Percentiles rank a stretch among this genome's conserved stretches.
These are phyloP conservation scores for Anastatus disparis DNA, from an alignment of 1,140 invertebrate genomes.

Conservation along the genomic window DNA sequence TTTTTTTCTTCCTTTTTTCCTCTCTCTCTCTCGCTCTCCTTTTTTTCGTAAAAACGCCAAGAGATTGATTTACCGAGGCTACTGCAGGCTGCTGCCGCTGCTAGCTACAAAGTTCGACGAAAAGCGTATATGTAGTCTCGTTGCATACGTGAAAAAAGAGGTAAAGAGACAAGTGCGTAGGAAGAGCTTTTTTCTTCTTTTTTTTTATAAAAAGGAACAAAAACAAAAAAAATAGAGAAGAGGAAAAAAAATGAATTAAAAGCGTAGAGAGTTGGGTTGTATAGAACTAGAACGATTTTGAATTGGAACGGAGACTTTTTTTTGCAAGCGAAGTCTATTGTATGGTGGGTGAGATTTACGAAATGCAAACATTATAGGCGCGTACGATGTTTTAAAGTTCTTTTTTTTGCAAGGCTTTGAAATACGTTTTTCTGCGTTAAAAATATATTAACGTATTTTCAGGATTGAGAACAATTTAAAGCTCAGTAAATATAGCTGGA, in stretches of 20 bases:
- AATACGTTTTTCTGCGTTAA: neutral
- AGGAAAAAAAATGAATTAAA: slow-evolving; percentile 6
- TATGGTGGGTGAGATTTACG: neutral
- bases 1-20: neutral
- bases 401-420: slow-evolving; percentile 2
- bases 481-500: too few relatives aligned
- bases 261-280: neutral
- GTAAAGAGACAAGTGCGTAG: neutral
- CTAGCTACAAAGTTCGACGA: neutral
- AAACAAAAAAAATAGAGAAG: neutral
- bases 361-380: neutral
- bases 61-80: slow-evolving; percentile 62
- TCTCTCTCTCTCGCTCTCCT: neutral
- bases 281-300: slow-evolving; percentile 5
- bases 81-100: too few relatives aligned
- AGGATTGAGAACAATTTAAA: too few relatives aligned
- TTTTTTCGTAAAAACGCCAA: slow-evolving; percentile 49
- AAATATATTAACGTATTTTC: too few relatives aligned
- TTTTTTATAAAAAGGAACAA: too few relatives aligned
- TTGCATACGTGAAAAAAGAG: neutral
- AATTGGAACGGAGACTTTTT: slow-evolving; percentile 17
- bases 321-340: too few relatives aligned
- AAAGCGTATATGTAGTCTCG: too few relatives aligned
- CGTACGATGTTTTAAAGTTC: neutral
- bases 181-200: neutral